Evolutionary conservation across 2,888 invertebrate species (phyloP), one percentile per base, ranked within the genome.

Genomic region (Drosophila paracracens): DNA sequence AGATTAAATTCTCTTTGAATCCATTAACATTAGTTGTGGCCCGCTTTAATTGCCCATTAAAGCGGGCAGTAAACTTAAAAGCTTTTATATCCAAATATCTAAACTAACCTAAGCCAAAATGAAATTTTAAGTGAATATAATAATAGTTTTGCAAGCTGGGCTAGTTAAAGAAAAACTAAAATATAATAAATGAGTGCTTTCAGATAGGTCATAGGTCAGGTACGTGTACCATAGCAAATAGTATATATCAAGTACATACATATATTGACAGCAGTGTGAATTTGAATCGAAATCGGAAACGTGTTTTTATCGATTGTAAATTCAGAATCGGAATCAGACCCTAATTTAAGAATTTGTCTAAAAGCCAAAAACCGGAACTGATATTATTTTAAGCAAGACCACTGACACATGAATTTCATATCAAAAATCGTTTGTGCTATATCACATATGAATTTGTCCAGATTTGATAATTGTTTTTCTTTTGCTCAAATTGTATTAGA

Each of bases 21-120:
- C 25, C 53, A 69, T 51, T 68, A 43, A 29, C 40, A 43, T 31
- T n/a, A 18, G n/a, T 52, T 38, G 40, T 46, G 60, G 43, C 70
- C 70, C 53, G 27, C 69, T 40, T 59, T 59, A 46, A 70, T 43
- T 48, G 50, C 16, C 29, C 50, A 56, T 51, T 68, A 29, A 69
- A 51, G 35, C 48, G 38, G 21, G 10, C 27, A 10, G 16, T 6
- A 40, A 57, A 31, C 38, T n/a, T 16, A 38, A 56, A 8, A 29
- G n/a, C 4, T 38, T 36, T 53, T n/a, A 29, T 5, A n/a, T 16
- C 46, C 11, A 21, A 21, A 43, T 43, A 1, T 25, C 3, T 25
- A 35, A 33, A 25, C 21, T 8, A 5, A 51, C 11, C 21, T 25
- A 27, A 54, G 13, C n/a, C 13, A n/a, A 13, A 18, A 36, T 36